Base-by-base conservation (phyloP, 2,797 vertebrate genomes). In the Lutjanus campechanus region DNA sequence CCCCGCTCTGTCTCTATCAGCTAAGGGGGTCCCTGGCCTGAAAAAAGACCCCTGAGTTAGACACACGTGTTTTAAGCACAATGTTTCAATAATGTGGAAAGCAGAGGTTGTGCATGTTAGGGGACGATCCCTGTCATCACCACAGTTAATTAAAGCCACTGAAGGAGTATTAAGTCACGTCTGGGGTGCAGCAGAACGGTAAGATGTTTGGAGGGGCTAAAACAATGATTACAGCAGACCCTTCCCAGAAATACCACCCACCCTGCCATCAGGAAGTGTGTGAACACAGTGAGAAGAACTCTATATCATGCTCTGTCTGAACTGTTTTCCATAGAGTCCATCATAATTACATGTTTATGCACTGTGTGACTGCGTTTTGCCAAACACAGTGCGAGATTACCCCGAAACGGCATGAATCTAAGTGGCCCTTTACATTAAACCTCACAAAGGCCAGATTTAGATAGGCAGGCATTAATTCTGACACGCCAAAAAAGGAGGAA, bases 391-490 rank as follows among this genome's bases (percentile, higher is more conserved):
- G 25, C 2, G 13, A 59, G 36, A 63, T 76, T 58, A 70, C 58
- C 81, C 85, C 80, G 64, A 77, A 44, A 62, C 66, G 60, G 71
- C 59, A 66, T 70, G 69, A 73, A 86, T 78, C 73, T 82, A 91
- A 85, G 82, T 80, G 83, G 58, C 73, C 22, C 41, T 85, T 91
- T 77, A 81, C 76, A 89, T 89, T 87, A 87, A 94, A 93, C 83
- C 81, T 91, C 88, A 91, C 62, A 69, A 56, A 11, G 44, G 72
- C 59, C 82, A 68, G 73, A 90, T 90, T 90, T 89, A 93, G 88
- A 88, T 68, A 58, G 64, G 25, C 76, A 82, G 81, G 74, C 66
- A 85, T 88, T 84, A 73, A 90, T 85, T 81, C 82, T 87, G 73
- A 82, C 81, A 79, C 74, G 76, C 82, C 68, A 77, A 72, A 66